Evolutionary conservation across 2,888 invertebrate species (phyloP), one percentile per base, ranked within the genome.

Genomic region (Megamerina dolium): DNA sequence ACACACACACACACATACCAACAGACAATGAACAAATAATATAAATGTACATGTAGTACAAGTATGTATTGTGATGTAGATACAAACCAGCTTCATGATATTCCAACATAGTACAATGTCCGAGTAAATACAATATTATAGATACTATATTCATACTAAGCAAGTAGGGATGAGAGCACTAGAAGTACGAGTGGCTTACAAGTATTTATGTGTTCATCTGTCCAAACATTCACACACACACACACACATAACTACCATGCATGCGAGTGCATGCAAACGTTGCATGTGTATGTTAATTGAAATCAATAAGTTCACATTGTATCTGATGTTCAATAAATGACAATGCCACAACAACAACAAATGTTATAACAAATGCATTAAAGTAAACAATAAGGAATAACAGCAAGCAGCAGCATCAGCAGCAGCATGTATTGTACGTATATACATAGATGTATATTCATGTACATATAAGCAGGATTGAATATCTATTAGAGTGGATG

Each of bases 291-390:
- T 31, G 31, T 14, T 31, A 31, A 31, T 31, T 31, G 31, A 31
- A 31, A 31, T 31, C 31, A 31, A 31, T 31, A 31, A 31, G 14
- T 31, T 8, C 31, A 31, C 31, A 14, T 31, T 37, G 20, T 16
- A 23, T 13, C 13, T 26, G 10, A 23, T 10, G n/a, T 23, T 8
- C 6, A 23, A 23, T 23, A 23, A 23, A 23, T 23, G 23, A 9
- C 37, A 33, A 9, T n/a, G n/a, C 30, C 36, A 23, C 37, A 48
- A 21, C 49, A 39, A 42, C 27, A 39, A 34, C 43, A 40, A 31
- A 56, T 61, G 61, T 58, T 57, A 57, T 57, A 55, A 59, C 53
- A 52, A 60, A 60, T 59, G 61, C 61, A 60, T 61, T 55, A 51
- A 54, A 60, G 60, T 61, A 23, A 23, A 23, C 10, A 23, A 23